These are phyloP conservation scores for Griposia aprilina DNA, from an alignment of 2,888 invertebrate species.

Conservation along the genomic window DNA sequence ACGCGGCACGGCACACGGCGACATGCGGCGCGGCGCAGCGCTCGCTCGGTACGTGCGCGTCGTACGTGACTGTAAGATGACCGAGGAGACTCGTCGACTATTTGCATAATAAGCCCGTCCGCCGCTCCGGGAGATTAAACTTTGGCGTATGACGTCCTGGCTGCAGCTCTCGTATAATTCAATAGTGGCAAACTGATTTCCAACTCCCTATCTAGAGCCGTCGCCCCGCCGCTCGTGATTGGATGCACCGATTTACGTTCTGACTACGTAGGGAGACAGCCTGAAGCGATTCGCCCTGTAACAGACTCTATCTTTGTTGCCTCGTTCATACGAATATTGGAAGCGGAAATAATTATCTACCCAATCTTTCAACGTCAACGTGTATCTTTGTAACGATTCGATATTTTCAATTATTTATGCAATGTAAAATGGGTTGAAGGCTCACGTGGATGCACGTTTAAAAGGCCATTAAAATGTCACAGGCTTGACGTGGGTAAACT, in stretches of 20 bases:
- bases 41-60: constrained; percentile 64
- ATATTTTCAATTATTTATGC: constrained; percentile 78
- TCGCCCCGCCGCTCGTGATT: constrained; percentile 78
- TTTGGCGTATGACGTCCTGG: constrained; percentile 88
- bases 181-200: constrained; percentile 89
- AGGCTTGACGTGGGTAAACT: constrained; percentile 82
- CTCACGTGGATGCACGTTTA: constrained; percentile 82
- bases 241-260: constrained; percentile 82
- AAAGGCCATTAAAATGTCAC: constrained; percentile 88
- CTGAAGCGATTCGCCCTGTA: constrained; percentile 77
- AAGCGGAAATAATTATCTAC: constrained; percentile 79
- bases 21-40: constrained; percentile 58
- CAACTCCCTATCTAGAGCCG: constrained; percentile 79
- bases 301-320: constrained; percentile 78
- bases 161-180: constrained; percentile 88
- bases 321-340: constrained; percentile 75
- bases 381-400: constrained; percentile 64
- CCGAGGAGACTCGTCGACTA: constrained; percentile 83
- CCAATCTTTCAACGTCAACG: constrained; percentile 72
- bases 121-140: constrained; percentile 88
- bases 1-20: constrained; percentile 7
- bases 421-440: constrained; percentile 75
- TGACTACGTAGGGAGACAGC: constrained; percentile 70
- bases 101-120: constrained; percentile 89
- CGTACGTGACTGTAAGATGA: constrained; percentile 85